phyloP scores from a whole-genome alignment of 2,113 vertebrate species.

The Phoxinus phoxinus region DNA sequence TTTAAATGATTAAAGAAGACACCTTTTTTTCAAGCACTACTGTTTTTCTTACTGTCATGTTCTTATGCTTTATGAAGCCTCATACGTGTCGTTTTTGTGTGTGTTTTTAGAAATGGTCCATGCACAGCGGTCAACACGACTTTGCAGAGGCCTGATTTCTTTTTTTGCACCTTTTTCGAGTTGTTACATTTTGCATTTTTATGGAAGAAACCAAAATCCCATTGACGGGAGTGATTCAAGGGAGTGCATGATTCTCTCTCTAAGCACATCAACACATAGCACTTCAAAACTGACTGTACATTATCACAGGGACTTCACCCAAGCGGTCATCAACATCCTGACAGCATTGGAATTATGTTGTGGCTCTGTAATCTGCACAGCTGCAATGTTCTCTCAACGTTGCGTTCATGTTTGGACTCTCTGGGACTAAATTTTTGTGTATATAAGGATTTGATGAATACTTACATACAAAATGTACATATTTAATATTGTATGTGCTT shows the following conservation, averaged over 20 bases:
- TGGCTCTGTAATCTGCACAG: slow-evolving; percentile 42
- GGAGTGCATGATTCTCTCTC: slow-evolving; percentile 34
- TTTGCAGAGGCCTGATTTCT: not conserved
- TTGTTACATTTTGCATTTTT: slow-evolving; percentile 5
- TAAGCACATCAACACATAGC: slow-evolving; percentile 50
- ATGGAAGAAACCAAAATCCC: slow-evolving; percentile 13
- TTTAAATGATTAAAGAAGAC: not conserved
- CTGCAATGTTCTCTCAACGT: slow-evolving; percentile 52
- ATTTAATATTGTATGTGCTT: slow-evolving; percentile 78
- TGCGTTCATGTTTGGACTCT: slow-evolving; percentile 18
- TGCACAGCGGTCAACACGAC: not conserved
- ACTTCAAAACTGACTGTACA: slow-evolving; percentile 59
- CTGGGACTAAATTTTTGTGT: slow-evolving; percentile 62
- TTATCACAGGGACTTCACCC: slow-evolving; percentile 56
- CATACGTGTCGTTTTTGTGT: not conserved
- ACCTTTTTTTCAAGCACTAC: not conserved
- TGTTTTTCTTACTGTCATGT: not conserved
- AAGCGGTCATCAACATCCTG: slow-evolving; percentile 17
- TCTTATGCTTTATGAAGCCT: not conserved
- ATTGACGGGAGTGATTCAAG: not conserved
- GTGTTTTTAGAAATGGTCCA: slow-evolving; percentile 1
- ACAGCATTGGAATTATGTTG: slow-evolving; percentile 6
- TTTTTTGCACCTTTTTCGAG: not conserved
- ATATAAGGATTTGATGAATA: slow-evolving; percentile 74
- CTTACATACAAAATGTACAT: slow-evolving; percentile 78